Percentiles rank a stretch among this genome's conserved stretches.
Evolutionary conservation across 2,888 invertebrate genomes (phyloP).

Genomic region (Syrista parreyssii): DNA sequence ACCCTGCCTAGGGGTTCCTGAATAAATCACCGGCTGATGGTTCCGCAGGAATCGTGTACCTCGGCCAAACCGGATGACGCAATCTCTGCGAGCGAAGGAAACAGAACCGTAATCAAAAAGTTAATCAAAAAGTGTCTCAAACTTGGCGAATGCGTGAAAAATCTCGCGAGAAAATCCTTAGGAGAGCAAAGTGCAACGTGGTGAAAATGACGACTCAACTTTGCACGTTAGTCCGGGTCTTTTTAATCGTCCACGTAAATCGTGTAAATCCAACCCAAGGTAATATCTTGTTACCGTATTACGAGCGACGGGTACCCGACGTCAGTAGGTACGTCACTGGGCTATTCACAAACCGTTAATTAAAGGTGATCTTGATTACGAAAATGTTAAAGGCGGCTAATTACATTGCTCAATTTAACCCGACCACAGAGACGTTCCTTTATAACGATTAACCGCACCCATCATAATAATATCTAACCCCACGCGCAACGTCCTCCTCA

Average conservation of each 20-base stretch:
- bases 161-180: not conserved
- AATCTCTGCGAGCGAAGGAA: not conserved
- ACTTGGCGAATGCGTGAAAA: not conserved
- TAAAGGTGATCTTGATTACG: not conserved
- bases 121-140: not conserved
- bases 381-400: not conserved
- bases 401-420: not conserved
- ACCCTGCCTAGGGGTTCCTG: not conserved
- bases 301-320: not conserved
- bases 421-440: not conserved
- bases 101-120: not conserved
- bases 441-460: constrained; percentile 9
- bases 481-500: not conserved
- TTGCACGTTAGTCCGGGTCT: not conserved
- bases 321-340: not conserved
- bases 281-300: not conserved
- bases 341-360: not conserved
- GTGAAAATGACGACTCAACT: not conserved
- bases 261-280: not conserved
- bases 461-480: not conserved
- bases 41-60: not conserved
- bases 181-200: not conserved
- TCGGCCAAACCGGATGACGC: not conserved
- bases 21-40: not conserved
- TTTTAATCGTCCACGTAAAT: not conserved